These are phyloP conservation scores for Doris montereyensis DNA, from an alignment of 2,888 invertebrate species.

Conservation along the genomic window DNA sequence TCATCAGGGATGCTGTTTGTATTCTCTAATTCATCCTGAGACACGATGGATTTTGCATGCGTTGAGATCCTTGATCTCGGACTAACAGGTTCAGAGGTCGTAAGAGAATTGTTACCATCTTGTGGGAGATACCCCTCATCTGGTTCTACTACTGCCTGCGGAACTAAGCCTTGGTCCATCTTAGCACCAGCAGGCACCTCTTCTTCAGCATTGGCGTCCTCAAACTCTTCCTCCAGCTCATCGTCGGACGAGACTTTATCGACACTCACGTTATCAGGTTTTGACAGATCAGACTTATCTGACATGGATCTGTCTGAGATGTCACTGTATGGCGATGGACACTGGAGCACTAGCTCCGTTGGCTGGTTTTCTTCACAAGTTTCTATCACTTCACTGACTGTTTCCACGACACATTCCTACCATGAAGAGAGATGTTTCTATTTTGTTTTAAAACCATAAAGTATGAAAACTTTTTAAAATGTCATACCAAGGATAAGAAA, in stretches of 20 bases:
- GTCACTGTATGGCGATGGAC: conserved; percentile 52
- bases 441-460: too few species aligned
- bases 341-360: conserved; percentile 31
- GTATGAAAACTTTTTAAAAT: too few species aligned
- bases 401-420: conserved; percentile 41
- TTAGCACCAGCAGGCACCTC: neutral
- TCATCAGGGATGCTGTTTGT: too few species aligned
- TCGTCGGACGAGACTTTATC: conserved; percentile 37
- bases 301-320: conserved; percentile 51
- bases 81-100: neutral
- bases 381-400: conserved; percentile 37
- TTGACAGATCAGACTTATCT: conserved; percentile 32
- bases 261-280: conserved; percentile 18
- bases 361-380: conserved; percentile 11
- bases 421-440: conserved; percentile 15
- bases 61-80: neutral
- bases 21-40: neutral
- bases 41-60: neutral
- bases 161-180: too few species aligned
- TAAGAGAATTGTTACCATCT: neutral
- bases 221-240: conserved; percentile 16
- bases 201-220: neutral
- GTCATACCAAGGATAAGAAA: too few species aligned
- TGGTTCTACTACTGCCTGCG: neutral
- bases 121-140: neutral